phyloP scores from a whole-genome alignment of 2,113 vertebrate genomes.

The Perca fluviatilis region DNA sequence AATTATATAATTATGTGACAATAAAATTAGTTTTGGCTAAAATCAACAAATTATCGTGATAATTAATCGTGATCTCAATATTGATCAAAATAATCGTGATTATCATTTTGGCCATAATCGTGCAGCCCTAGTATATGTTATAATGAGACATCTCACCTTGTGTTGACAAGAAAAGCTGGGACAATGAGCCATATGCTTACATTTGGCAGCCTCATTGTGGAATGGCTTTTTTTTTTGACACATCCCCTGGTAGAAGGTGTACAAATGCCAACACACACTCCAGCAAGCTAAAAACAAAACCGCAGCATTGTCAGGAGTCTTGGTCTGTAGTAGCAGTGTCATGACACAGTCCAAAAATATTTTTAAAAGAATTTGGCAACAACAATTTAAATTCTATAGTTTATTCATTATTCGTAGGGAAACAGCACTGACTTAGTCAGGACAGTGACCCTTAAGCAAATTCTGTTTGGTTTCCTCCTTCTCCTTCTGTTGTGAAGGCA shows the following conservation, averaged over 20 bases:
- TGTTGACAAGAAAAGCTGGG: constrained; percentile 35
- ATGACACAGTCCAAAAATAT: constrained; percentile 34
- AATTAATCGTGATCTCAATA: too few relatives aligned
- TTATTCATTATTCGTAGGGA: constrained; percentile 39
- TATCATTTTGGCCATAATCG: too few relatives aligned
- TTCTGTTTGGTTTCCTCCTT: background rate
- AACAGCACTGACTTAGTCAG: constrained; percentile 13
- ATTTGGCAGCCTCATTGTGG: constrained; percentile 49
- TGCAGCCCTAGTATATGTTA: constrained; percentile 45
- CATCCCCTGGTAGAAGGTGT: constrained; percentile 32
- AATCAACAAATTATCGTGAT: too few relatives aligned
- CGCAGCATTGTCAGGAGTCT: constrained; percentile 36
- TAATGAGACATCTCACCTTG: constrained; percentile 53
- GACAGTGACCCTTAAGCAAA: constrained; percentile 6
- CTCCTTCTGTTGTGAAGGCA: constrained; percentile 20
- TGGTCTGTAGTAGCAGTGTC: background rate
- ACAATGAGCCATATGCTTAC: constrained; percentile 57
- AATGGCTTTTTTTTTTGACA: constrained; percentile 19
- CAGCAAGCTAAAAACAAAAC: constrained; percentile 41
- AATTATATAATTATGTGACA: too few relatives aligned
- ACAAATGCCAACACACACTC: constrained; percentile 50
- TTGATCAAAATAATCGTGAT: too few relatives aligned
- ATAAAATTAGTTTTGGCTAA: too few relatives aligned
- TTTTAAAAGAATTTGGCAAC: constrained; percentile 6
- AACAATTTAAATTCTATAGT: constrained; percentile 28